Evolutionary conservation across 92 coral and sea anemone species (phyloP).

Genomic region (Epizoanthus illoricatus): DNA sequence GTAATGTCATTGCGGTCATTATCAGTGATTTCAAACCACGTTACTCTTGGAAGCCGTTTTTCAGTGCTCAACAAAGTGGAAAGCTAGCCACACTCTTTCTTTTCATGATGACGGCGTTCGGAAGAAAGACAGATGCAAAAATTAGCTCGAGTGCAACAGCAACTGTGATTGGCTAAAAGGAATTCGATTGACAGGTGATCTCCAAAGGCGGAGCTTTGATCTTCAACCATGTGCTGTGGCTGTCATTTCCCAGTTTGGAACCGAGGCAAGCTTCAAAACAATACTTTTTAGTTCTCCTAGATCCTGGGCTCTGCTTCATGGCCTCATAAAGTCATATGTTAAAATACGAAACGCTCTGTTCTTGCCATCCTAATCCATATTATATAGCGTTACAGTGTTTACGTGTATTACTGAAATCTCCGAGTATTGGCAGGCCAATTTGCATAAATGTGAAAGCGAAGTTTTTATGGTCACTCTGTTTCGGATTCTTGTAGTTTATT

Average conservation of each 20-base stretch:
- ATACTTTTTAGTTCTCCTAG: too few species aligned
- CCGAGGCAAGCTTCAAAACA: slow-evolving; percentile 17
- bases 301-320: too few species aligned
- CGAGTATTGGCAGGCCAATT: too few species aligned
- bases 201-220: slow-evolving; percentile 45
- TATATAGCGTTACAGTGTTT: too few species aligned
- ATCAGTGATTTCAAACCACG: slow-evolving; percentile 34
- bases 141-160: slow-evolving; percentile 51
- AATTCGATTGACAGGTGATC: slow-evolving; percentile 67
- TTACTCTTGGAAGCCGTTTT: slow-evolving; percentile 54
- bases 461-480: too few species aligned
- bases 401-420: too few species aligned
- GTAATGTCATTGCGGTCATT: slow-evolving; percentile 83
- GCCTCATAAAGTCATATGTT: too few species aligned
- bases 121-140: slow-evolving; percentile 91
- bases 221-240: slow-evolving; percentile 71
- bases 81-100: slow-evolving; percentile 67
- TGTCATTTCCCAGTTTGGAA: slow-evolving; percentile 51
- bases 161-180: slow-evolving; percentile 31
- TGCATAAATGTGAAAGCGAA: too few species aligned
- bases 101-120: slow-evolving; percentile 80
- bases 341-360: too few species aligned
- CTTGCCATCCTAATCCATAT: too few species aligned
- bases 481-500: too few species aligned
- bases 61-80: slow-evolving; percentile 44